phyloP scores from a whole-genome alignment of 2,888 invertebrate species.

The Troglohyphantes excavatus region DNA sequence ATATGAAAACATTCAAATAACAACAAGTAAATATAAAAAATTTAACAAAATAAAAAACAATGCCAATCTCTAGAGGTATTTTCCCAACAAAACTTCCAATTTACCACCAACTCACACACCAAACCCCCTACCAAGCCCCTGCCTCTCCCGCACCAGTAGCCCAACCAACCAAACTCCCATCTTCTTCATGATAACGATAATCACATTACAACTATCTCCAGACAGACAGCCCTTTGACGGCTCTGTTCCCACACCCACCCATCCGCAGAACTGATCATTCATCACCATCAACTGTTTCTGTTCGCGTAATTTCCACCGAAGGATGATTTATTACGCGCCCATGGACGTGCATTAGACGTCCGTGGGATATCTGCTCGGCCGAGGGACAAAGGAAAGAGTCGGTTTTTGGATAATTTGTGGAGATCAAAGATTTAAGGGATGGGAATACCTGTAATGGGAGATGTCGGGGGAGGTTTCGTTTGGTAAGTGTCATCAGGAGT shows the following conservation, averaged over 20 bases:
- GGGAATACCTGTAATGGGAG: constrained; percentile 13
- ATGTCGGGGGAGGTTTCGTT: neutral
- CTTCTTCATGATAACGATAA: constrained; percentile 40
- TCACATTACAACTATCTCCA: constrained; percentile 53
- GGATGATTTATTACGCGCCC: constrained; percentile 61
- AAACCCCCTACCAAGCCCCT: too few species aligned
- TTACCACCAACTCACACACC: neutral
- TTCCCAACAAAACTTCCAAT: neutral
- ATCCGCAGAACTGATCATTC: constrained; percentile 35
- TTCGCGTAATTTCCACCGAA: constrained; percentile 30
- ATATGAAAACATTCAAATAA: too few species aligned
- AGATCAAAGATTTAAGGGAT: constrained; percentile 14
- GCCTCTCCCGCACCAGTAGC: constrained; percentile 32
- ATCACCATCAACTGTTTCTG: constrained; percentile 67
- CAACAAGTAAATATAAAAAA: too few species aligned
- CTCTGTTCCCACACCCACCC: constrained; percentile 43
- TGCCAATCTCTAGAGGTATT: too few species aligned
- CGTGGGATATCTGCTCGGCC: neutral
- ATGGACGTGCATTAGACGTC: constrained; percentile 2
- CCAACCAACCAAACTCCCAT: neutral
- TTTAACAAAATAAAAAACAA: too few species aligned
- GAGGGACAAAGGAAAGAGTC: constrained; percentile 15
- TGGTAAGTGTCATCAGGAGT: neutral
- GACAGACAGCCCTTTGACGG: constrained; percentile 43
- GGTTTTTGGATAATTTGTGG: constrained; percentile 36